phyloP scores from a whole-genome alignment of 1,140 invertebrate species.

The Cydia strobilella region DNA sequence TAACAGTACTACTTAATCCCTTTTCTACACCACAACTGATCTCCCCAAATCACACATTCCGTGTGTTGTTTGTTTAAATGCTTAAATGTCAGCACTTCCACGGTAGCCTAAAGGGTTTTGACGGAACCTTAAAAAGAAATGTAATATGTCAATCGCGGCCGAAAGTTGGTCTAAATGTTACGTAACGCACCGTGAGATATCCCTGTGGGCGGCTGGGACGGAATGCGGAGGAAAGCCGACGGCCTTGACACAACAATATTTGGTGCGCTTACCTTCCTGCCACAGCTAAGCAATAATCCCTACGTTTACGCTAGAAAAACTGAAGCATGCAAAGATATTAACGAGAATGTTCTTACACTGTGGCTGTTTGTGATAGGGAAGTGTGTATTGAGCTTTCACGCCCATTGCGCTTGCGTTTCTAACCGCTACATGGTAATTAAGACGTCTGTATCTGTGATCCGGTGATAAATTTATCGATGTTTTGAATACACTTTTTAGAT shows the following conservation, averaged over 20 bases:
- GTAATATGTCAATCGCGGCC: constrained; percentile 61
- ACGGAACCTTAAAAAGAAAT: constrained; percentile 47
- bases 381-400: constrained; percentile 70
- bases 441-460: constrained; percentile 48
- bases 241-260: constrained; percentile 78
- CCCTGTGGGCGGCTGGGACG: constrained; percentile 74
- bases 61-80: neutral
- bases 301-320: constrained; percentile 37
- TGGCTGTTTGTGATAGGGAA: constrained; percentile 57
- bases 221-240: constrained; percentile 77
- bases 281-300: constrained; percentile 42
- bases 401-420: constrained; percentile 62
- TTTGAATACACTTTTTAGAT: constrained; percentile 42
- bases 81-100: neutral
- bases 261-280: constrained; percentile 65
- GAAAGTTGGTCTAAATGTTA: constrained; percentile 68
- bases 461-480: constrained; percentile 36
- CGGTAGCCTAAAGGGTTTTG: neutral
- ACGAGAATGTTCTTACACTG: constrained; percentile 45
- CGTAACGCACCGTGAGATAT: constrained; percentile 75
- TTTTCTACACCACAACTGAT: neutral
- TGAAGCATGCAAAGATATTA: constrained; percentile 46
- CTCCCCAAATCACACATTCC: neutral
- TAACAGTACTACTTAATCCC: neutral
- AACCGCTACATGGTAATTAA: constrained; percentile 65